These are phyloP conservation scores for Trichomycterus rosablanca DNA, from an alignment of 2,113 vertebrate species.

Conservation along the genomic window DNA sequence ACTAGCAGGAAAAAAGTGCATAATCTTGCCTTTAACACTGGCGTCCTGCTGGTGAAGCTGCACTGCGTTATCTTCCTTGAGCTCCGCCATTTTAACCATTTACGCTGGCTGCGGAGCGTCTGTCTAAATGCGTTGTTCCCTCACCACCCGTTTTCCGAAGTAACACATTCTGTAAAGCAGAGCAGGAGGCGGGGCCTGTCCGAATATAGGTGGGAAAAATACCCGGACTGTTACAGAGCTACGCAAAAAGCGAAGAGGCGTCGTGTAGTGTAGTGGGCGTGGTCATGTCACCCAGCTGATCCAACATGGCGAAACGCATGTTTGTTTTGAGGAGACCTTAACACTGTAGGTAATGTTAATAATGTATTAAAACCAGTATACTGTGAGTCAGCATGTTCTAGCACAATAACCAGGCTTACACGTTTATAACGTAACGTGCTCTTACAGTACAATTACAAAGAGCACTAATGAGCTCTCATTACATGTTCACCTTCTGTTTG, in stretches of 20 bases:
- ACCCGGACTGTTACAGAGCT: background rate
- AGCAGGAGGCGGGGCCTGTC: background rate
- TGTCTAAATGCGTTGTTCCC: background rate
- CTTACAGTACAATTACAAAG: too few species aligned
- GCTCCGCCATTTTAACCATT: slow-evolving; percentile 65
- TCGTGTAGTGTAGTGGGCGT: background rate
- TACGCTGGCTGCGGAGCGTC: slow-evolving; percentile 43
- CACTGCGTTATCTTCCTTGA: slow-evolving; percentile 52
- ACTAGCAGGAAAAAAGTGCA: too few species aligned
- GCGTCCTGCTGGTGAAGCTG: slow-evolving; percentile 71
- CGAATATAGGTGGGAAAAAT: background rate
- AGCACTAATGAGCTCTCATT: too few species aligned
- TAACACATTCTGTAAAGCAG: background rate
- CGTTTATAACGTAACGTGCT: too few species aligned
- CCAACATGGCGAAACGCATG: slow-evolving; percentile 31
- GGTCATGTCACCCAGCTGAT: background rate
- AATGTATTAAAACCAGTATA: too few species aligned
- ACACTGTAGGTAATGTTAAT: too few species aligned
- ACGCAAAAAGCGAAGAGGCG: too few species aligned
- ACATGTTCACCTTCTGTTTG: too few species aligned
- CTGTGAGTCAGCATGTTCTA: too few species aligned
- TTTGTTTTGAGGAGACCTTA: background rate
- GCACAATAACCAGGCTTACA: too few species aligned
- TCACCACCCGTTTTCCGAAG: background rate
- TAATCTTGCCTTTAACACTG: slow-evolving; percentile 56